Conservation (phyloP, 2,888 invertebrate species). For the Spialia ferax region DNA sequence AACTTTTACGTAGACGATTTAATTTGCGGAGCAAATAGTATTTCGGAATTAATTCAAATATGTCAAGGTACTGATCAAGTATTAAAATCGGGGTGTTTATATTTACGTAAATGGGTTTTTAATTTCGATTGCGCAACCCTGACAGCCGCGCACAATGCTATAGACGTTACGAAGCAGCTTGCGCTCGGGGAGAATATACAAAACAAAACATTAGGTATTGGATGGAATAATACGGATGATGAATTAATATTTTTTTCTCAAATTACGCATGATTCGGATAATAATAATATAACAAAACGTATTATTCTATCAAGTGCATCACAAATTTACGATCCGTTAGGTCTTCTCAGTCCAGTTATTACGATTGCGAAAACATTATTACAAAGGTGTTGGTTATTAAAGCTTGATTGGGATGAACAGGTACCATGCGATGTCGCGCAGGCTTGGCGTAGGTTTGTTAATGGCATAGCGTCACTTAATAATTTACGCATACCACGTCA, state of each 20-base stretch:
- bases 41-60: slow-evolving; percentile 3
- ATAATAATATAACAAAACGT: slow-evolving; percentile 28
- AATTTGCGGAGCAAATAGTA: slow-evolving; percentile 40
- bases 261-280: slow-evolving; percentile 11
- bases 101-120: slow-evolving; percentile 33
- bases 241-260: slow-evolving; percentile 39
- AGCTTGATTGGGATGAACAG: slow-evolving; percentile 39
- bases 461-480: not conserved
- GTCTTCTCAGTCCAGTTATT: slow-evolving; percentile 44
- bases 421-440: slow-evolving; percentile 27
- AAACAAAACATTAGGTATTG: slow-evolving; percentile 39
- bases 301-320: slow-evolving; percentile 42
- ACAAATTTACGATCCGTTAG: slow-evolving; percentile 48
- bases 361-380: slow-evolving; percentile 38
- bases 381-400: slow-evolving; percentile 41
- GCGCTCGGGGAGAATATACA: too few relatives aligned
- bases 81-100: slow-evolving; percentile 33
- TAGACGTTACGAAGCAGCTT: slow-evolving; percentile 1
- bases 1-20: slow-evolving; percentile 51
- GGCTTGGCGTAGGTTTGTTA: slow-evolving; percentile 17
- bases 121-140: slow-evolving; percentile 14
- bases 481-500: slow-evolving; percentile 23
- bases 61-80: slow-evolving; percentile 4
- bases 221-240: slow-evolving; percentile 35
- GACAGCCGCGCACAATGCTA: not conserved